phyloP scores from a whole-genome alignment of 2,797 vertebrate genomes.

The Lagodon rhomboides region DNA sequence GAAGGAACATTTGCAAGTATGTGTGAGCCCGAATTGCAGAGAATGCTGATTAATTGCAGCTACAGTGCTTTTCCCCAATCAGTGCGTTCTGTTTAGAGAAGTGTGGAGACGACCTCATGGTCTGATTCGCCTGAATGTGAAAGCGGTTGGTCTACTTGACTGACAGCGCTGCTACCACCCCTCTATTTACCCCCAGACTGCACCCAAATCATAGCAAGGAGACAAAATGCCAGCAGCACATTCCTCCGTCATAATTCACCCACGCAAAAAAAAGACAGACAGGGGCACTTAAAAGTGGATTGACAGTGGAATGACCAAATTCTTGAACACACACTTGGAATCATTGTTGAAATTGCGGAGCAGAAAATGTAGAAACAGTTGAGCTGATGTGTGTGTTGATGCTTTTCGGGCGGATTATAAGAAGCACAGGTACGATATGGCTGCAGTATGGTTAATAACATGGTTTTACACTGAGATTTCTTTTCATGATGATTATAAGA shows the following conservation, averaged over 20 bases:
- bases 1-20: neutral
- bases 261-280: conserved; percentile 37
- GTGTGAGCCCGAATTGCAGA: neutral
- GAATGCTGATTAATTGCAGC: neutral
- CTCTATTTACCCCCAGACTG: conserved; percentile 59
- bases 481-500: conserved; percentile 19
- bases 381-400: conserved; percentile 9
- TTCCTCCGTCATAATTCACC: conserved; percentile 65
- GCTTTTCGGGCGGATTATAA: conserved; percentile 20
- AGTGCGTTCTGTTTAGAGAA: conserved; percentile 27
- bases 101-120: conserved; percentile 13
- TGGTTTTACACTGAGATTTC: conserved; percentile 37
- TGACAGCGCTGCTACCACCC: conserved; percentile 64
- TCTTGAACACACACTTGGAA: conserved; percentile 42
- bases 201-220: conserved; percentile 60
- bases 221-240: conserved; percentile 73
- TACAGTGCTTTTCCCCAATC: conserved; percentile 14
- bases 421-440: conserved; percentile 38
- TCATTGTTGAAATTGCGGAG: conserved; percentile 17
- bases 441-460: conserved; percentile 44
- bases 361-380: neutral
- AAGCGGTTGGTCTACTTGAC: conserved; percentile 62
- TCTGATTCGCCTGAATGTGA: conserved; percentile 50
- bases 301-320: conserved; percentile 54
- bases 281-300: conserved; percentile 51